Percentiles rank a stretch among this genome's conserved stretches.
Conservation (phyloP, 2,888 invertebrate genomes). For the Drosophila sordidula region DNA sequence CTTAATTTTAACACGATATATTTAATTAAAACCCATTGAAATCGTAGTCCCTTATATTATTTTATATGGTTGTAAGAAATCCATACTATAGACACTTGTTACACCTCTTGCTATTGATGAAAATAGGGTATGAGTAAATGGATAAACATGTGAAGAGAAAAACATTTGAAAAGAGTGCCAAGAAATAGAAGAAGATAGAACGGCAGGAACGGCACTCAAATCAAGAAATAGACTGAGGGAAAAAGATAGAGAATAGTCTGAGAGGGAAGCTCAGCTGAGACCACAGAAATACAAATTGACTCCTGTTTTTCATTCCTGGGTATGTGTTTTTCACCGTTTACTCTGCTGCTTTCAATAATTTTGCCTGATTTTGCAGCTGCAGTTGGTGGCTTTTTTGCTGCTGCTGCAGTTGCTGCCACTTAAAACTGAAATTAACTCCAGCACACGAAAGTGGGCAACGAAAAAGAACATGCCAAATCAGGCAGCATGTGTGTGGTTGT, state of each 20-base stretch:
- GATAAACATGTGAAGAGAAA: conserved; percentile 44
- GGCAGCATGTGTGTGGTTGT: conserved; percentile 17
- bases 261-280: conserved; percentile 15
- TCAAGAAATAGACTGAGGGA: not conserved
- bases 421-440: conserved; percentile 75
- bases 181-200: conserved; percentile 57
- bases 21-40: no score
- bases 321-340: conserved; percentile 32
- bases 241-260: not conserved
- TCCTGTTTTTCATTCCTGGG: conserved; percentile 54
- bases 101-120: not conserved
- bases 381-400: conserved; percentile 31
- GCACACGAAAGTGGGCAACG: conserved; percentile 63
- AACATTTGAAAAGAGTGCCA: conserved; percentile 62
- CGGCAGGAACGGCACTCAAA: conserved; percentile 22
- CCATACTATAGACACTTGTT: not conserved
- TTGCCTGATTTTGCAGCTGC: conserved; percentile 47
- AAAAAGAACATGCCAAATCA: conserved; percentile 44
- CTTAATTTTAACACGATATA: no score
- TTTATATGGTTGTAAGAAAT: not conserved
- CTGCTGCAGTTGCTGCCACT: conserved; percentile 47
- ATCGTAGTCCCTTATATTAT: not conserved
- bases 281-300: conserved; percentile 70
- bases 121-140: conserved; percentile 28
- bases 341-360: conserved; percentile 63